Percentiles rank a stretch among this genome's conserved stretches.
These are phyloP conservation scores for Drosophila lacicola DNA, from an alignment of 2,888 invertebrate genomes.

Conservation along the genomic window DNA sequence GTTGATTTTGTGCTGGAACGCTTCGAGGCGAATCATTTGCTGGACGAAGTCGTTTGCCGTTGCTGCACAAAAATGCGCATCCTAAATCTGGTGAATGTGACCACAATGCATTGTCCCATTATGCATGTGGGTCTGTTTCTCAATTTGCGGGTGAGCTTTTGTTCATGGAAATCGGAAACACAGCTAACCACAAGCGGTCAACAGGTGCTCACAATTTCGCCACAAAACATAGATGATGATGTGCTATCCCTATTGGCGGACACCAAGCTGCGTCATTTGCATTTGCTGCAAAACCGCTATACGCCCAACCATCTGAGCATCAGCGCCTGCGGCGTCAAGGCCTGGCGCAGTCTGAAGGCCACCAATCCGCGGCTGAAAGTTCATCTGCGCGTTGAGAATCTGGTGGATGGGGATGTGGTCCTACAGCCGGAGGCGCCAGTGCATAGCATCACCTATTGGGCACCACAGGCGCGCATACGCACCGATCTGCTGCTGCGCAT, in stretches of 20 bases:
- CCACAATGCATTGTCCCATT: conserved; percentile 89
- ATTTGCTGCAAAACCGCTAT: conserved; percentile 90
- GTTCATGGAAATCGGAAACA: no score
- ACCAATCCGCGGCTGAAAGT: conserved; percentile 88
- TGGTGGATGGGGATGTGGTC: conserved; percentile 87
- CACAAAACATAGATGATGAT: conserved; percentile 91
- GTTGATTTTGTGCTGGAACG: conserved; percentile 91
- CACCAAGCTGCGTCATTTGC: conserved; percentile 88
- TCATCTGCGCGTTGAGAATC: conserved; percentile 89
- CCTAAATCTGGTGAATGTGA: conserved; percentile 90
- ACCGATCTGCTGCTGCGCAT: conserved; percentile 86
- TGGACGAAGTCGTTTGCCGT: conserved; percentile 90
- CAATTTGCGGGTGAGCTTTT: conserved; percentile 87
- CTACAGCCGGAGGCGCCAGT: conserved; percentile 91
- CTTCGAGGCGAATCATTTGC: conserved; percentile 89
- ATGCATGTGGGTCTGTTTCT: conserved; percentile 91
- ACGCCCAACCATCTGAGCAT: conserved; percentile 87
- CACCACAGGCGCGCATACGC: conserved; percentile 87
- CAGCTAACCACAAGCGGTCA: no score
- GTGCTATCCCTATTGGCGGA: conserved; percentile 89
- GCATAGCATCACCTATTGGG: conserved; percentile 88
- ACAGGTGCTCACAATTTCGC: conserved; percentile 88
- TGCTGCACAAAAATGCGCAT: conserved; percentile 88
- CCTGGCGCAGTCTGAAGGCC: conserved; percentile 86
- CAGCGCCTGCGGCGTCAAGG: conserved; percentile 85